Evolutionary conservation across 2,113 vertebrate genomes (phyloP).

Genomic region (Murina feae): DNA sequence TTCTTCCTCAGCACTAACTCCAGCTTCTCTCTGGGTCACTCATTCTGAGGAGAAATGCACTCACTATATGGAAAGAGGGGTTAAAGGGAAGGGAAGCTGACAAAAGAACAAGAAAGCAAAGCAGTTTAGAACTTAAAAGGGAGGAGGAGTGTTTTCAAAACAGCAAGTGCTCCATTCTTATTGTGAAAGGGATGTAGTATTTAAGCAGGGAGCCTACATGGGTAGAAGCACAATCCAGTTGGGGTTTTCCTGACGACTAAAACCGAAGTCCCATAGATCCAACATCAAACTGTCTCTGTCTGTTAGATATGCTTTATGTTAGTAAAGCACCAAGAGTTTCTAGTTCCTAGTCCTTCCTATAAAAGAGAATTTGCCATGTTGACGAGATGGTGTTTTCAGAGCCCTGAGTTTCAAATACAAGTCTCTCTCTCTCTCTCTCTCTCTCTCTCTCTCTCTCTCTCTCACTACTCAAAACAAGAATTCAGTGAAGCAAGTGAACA

Average conservation of each 20-base stretch:
- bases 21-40: neutral
- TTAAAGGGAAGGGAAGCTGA: neutral
- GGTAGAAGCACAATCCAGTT: neutral
- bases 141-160: neutral
- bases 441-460: too few species aligned
- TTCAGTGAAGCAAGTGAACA: neutral
- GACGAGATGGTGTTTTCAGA: neutral
- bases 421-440: neutral
- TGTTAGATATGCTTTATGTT: neutral
- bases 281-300: neutral
- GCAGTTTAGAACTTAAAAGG: neutral
- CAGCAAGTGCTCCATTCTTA: neutral
- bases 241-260: neutral
- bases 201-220: neutral
- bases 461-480: neutral
- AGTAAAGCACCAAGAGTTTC: neutral
- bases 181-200: neutral
- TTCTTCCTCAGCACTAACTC: neutral
- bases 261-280: neutral
- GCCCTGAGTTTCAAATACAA: conserved; percentile 10
- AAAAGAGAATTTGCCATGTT: conserved; percentile 5
- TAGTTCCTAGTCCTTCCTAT: neutral
- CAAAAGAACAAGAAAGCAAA: neutral
- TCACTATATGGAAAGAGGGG: neutral
- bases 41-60: neutral